Base-by-base conservation (phyloP, 2,113 vertebrate species). In the Sclerurus mexicanus region DNA sequence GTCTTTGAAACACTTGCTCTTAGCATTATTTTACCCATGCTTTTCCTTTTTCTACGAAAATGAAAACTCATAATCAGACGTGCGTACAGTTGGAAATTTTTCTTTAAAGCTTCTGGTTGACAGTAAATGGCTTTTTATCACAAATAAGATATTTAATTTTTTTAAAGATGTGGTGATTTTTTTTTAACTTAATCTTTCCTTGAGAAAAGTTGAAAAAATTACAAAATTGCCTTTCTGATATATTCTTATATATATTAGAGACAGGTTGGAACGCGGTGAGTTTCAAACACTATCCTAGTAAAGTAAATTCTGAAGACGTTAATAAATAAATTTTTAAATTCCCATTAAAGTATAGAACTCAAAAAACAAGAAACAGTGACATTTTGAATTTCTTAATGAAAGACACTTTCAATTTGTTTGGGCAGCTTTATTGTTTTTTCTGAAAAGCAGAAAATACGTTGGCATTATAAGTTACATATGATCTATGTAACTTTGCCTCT, bases 401-500 rank as follows among this genome's bases (percentile, higher is more conserved):
- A 60, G 6, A 72, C 15, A 40, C 40, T 89, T 92, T 59, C 14
- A 37, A 10, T 79, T 68, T 82, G 8, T 94, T 87, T 42, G 63
- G 66, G 14, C 19, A 87, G 20, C 7, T 91, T 81, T 89, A 91
- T 72, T 79, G 4, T 0, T 33, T 85, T 87, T 86, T 55, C 74
- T 87, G 80, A 87, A 87, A 92, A 72, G 53, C 37, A 74, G 9
- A 55, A 94, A 95, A 95, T 85, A 93, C 33, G 77, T 88, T 95
- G 76, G 18, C 63, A 91, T 93, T 97, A 85, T 90, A 96, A 94
- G 24, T n/a, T n/a, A n/a, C n/a, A n/a, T n/a, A n/a, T 66, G 89
- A 83, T 94, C 95, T 97, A 44, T 85, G 85, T 59, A 95, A 93
- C 73, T 80, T 91, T 85, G 53, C 24, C 97, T 96, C 49, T 49